phyloP scores from a whole-genome alignment of 2,888 invertebrate genomes.

The Palloptera scutellata region DNA sequence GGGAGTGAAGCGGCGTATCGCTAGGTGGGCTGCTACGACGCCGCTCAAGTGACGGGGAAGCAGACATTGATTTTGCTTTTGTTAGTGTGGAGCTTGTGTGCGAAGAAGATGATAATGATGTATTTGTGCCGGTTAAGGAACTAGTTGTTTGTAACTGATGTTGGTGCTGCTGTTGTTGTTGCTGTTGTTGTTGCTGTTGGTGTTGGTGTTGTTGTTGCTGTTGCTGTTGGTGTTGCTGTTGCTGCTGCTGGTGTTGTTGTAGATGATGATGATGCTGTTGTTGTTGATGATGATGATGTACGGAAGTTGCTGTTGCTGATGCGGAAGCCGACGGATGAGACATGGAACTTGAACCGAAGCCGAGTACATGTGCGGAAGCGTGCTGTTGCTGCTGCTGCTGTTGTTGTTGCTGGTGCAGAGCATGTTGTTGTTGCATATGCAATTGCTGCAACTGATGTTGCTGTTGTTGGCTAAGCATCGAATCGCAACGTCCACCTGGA shows the following conservation, averaged over 20 bases:
- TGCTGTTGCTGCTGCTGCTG: slow-evolving; percentile 36
- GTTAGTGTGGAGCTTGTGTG: slow-evolving; percentile 23
- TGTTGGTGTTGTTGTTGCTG: slow-evolving; percentile 25
- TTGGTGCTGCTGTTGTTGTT: slow-evolving; percentile 31
- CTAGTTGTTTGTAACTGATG: slow-evolving; percentile 33
- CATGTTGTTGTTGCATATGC: slow-evolving; percentile 53
- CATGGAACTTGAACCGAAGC: slow-evolving; percentile 29
- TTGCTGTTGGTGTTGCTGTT: slow-evolving; percentile 13
- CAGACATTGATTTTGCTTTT: slow-evolving; percentile 24
- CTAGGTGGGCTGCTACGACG: slow-evolving; percentile 66
- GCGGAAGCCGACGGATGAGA: slow-evolving; percentile 27
- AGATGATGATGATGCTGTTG: slow-evolving; percentile 33
- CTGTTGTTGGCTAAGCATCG: slow-evolving; percentile 51
- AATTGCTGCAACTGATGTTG: slow-evolving; percentile 53
- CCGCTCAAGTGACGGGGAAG: slow-evolving; percentile 27
- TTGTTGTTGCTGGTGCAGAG: slow-evolving; percentile 39
- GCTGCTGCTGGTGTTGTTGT: slow-evolving; percentile 34
- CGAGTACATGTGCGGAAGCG: slow-evolving; percentile 17
- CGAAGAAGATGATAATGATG: slow-evolving; percentile 18
- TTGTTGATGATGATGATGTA: slow-evolving; percentile 20
- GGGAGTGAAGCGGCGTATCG: slow-evolving; percentile 72
- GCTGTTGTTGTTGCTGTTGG: too few species aligned
- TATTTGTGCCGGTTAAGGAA: slow-evolving; percentile 28
- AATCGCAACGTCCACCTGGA: slow-evolving; percentile 48
- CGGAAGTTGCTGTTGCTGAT: slow-evolving; percentile 23